These are phyloP conservation scores for Festucalex cinctus DNA, from an alignment of 2,113 vertebrate genomes.

Conservation along the genomic window DNA sequence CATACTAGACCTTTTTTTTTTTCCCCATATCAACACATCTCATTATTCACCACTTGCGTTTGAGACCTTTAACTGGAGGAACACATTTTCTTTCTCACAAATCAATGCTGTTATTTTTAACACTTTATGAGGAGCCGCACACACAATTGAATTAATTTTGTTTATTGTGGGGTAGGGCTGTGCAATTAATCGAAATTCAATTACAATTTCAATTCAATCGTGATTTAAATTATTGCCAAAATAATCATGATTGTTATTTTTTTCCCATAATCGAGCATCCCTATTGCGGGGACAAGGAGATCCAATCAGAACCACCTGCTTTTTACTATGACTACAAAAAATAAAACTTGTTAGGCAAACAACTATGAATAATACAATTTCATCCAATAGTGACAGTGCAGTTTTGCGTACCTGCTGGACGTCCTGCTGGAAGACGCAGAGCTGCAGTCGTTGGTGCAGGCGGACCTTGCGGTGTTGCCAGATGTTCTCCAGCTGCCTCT, in stretches of 20 bases:
- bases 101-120: constrained; percentile 18
- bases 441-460: constrained; percentile 94
- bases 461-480: constrained; percentile 99
- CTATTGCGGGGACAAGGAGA: too few species aligned
- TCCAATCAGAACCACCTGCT: too few species aligned
- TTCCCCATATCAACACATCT: neutral
- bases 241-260: too few species aligned
- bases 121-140: constrained; percentile 12
- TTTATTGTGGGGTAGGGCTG: neutral
- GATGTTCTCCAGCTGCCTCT: constrained; percentile 96
- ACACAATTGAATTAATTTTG: neutral
- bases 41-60: neutral
- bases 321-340: too few species aligned
- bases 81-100: neutral
- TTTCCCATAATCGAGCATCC: too few species aligned
- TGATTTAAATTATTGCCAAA: too few species aligned
- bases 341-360: too few species aligned
- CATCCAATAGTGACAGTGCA: too few species aligned
- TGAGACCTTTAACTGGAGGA: constrained; percentile 20
- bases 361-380: too few species aligned
- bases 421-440: constrained; percentile 97
- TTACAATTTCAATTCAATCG: too few species aligned
- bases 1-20: constrained; percentile 4
- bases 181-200: too few species aligned
- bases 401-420: constrained; percentile 85